Percentiles rank a stretch among this genome's conserved stretches.
Evolutionary conservation across 2,113 vertebrate species (phyloP).

Genomic region (Aspidoscelis tigris): DNA sequence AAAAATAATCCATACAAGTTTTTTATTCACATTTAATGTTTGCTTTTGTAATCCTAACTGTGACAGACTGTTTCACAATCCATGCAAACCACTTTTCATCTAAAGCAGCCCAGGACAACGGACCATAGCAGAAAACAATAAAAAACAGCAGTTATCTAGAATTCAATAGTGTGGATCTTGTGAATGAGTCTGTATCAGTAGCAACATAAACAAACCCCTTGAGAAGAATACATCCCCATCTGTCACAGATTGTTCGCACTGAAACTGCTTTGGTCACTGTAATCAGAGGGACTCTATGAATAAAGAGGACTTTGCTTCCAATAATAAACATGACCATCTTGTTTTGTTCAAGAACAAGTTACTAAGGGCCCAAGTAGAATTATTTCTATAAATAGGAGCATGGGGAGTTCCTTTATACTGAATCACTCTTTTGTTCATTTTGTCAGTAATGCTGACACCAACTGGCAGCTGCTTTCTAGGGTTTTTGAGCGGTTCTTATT

Average conservation of each 20-base stretch:
- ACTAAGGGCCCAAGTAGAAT: neutral
- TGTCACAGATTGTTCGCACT: neutral
- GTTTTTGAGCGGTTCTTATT: no score
- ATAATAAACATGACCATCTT: slow-evolving; percentile 17
- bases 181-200: neutral
- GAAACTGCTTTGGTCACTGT: neutral
- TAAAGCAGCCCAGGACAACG: no score
- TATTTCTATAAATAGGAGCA: neutral
- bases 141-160: no score
- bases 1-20: no score
- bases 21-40: no score
- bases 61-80: no score
- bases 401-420: neutral
- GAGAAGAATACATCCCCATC: neutral
- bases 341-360: neutral
- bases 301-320: slow-evolving; percentile 16
- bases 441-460: no score
- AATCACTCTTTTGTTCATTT: neutral
- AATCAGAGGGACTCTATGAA: neutral
- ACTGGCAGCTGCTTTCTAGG: no score
- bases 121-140: no score
- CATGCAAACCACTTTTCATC: no score
- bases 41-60: no score
- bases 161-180: neutral
- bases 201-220: neutral